phyloP scores from a whole-genome alignment of 2,888 invertebrate genomes.

The Caenorhabditis macrosperma region DNA sequence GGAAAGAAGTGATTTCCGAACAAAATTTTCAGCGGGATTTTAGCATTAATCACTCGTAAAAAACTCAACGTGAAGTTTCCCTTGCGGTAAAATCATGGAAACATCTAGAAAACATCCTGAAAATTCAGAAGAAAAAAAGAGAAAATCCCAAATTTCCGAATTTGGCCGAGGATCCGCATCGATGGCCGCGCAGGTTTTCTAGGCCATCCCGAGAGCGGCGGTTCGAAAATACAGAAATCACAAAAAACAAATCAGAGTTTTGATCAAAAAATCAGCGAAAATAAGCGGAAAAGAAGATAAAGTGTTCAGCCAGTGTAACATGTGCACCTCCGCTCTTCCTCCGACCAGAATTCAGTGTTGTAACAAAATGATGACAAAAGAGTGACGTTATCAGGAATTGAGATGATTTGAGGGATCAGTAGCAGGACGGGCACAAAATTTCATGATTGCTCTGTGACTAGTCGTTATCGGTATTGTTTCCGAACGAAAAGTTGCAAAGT shows the following conservation, averaged over 20 bases:
- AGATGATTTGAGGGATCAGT: neutral
- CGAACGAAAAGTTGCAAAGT: neutral
- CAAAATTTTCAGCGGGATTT: too few relatives aligned
- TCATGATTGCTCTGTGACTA: constrained; percentile 4
- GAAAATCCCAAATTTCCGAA: neutral
- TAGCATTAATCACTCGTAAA: too few relatives aligned
- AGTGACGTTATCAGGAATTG: constrained; percentile 20
- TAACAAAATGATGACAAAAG: constrained; percentile 55
- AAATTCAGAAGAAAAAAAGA: neutral
- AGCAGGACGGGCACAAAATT: neutral
- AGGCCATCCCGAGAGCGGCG: neutral
- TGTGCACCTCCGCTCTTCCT: neutral
- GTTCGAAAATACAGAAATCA: too few relatives aligned
- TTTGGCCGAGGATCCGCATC: neutral
- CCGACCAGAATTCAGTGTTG: neutral
- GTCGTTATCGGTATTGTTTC: neutral
- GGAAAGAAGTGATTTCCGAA: too few relatives aligned
- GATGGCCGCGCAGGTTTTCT: neutral
- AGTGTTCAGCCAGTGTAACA: neutral
- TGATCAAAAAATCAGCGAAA: neutral
- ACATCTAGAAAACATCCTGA: neutral
- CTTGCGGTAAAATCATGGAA: neutral
- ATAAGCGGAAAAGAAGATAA: neutral
- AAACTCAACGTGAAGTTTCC: too few relatives aligned
- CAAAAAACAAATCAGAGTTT: neutral